Base-by-base conservation (phyloP, 2,113 vertebrate species). In the Zosterops pallidus region DNA sequence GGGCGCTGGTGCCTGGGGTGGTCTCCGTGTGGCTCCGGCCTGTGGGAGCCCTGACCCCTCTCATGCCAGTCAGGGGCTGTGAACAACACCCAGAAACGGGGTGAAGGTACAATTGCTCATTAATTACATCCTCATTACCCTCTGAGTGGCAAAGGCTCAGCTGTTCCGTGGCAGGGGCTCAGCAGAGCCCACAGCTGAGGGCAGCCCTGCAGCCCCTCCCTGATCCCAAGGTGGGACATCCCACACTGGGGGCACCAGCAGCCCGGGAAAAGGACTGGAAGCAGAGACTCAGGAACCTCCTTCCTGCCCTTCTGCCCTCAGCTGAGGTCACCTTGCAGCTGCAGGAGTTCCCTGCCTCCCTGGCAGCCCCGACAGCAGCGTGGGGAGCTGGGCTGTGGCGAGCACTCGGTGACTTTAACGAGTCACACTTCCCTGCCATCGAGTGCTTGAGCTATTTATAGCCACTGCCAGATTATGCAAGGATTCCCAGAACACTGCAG, bases 401-500 rank as follows among this genome's bases (percentile, higher is more conserved):
- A 90, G 85, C 79, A 0, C 67, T 68, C 6, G 21, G 76, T 16
- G 79, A 29, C 76, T 82, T 14, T 3, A 81, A 6, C 15, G 17
- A 90, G 76, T 50, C 96, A 71, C 11, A 4, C 88, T 88, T 78
- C 57, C 85, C 85, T 77, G 63, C 77, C 79, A 37, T 5, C 7
- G 46, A 62, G 81, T 12, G 81, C 88, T 17, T 3, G 14, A 19
- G 84, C 88, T 92, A 63, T 93, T 95, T 79, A 93, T 65, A 75
- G 92, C 49, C 46, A 69, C 65, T 60, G 62, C 46, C 72, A 93
- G 79, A 95, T 96, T 94, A 81, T 92, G 92, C 95, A 92, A 97
- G 94, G 94, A 92, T 97, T 97, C 95, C 96, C 96, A 95, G 96
- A 97, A 96, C 94, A 86, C 95, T 94, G 93, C 93, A 86, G 76